Evolutionary conservation across 2,888 invertebrate genomes (phyloP), one percentile per base, ranked within the genome.

Genomic region (Griposia aprilina): DNA sequence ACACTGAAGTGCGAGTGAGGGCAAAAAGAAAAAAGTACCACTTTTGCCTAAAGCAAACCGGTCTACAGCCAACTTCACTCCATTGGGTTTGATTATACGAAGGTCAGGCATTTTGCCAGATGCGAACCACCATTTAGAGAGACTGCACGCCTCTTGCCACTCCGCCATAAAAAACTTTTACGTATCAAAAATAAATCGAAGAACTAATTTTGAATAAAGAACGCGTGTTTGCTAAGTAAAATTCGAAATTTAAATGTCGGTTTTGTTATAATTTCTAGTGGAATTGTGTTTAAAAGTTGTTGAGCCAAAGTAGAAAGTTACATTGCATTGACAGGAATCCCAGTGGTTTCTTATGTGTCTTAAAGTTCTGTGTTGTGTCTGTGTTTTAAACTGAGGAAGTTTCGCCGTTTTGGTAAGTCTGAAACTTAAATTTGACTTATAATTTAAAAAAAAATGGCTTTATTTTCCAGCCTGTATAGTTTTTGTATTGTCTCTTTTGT

Each of bases 31-130:
- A 92, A 91, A 91, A 90, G 87, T 90, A 90, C 93, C 92, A 95
- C 94, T 95, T 96, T 96, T 95, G 95, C 95, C 96, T 90, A 96
- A 95, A 95, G 94, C 91, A 85, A 93, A 96, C 96, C 95, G 95
- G 96, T 95, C 93, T 82, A 76, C 78, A 84, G 83, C 94, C 89
- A 95, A 96, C 96, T 96, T 96, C 95, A 94, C 93, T 91, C 90
- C 86, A 89, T 89, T 91, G 92, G 92, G 91, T 93, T 94, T 94
- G 92, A 94, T 93, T 94, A 92, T 86, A 84, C 81, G 96, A 96
- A 96, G 96, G 96, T 96, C 96, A 96, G 92, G 76, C 78, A 76
- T 83, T 86, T 87, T 89, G 88, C 92, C 94, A 94, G 94, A 93
- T 92, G 93, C 93, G 89, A 85, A 83, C 87, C 83, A 88, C 82